Base-by-base conservation (phyloP, 2,113 vertebrate species). In the Callocephalon fimbriatum region DNA sequence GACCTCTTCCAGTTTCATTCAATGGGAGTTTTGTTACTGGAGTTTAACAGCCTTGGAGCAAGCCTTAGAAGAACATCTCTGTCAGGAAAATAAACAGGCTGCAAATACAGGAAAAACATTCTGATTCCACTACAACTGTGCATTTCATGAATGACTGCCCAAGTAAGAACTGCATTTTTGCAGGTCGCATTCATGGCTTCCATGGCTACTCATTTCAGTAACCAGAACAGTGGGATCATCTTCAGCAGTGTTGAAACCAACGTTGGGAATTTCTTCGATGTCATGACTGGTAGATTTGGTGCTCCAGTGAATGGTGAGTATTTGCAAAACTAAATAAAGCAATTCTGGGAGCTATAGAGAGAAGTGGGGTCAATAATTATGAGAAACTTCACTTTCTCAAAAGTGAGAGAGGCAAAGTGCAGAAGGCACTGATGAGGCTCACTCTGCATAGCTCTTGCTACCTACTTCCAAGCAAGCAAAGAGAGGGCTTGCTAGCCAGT, bases 181-280 rank as follows among this genome's bases (percentile, higher is more conserved):
- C 94, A 99, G 98, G 98, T 99, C 0, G 98, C 98, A 0, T 99
- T 99, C 91, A 99, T 99, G 98, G 98, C 98, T 90, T 99, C 98
- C 1, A 98, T 99, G 96, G 98, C 98, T 56, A 99, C 98, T 42
- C 98, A 99, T 93, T 99, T 99, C 96, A 99, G 98, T 93, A 99
- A 99, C 81, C 98, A 98, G 93, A 98, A 99, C 90, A 99, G 98
- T 6, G 98, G 98, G 29, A 99, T 99, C 56, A 99, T 99, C 94
- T 99, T 99, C 97, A 98, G 98, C 45, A 99, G 98, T 0, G 98
- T 99, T 0, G 98, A 99, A 97, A 98, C 98, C 53, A 99, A 99
- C 0, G 96, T 98, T 5, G 98, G 98, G 59, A 99, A 98, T 75
- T 98, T 98, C 96, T 99, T 99, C 82, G 98, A 99, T 82, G 98